Evolutionary conservation across 2,888 invertebrate genomes (phyloP).

Genomic region (Epistrophe eligans): DNA sequence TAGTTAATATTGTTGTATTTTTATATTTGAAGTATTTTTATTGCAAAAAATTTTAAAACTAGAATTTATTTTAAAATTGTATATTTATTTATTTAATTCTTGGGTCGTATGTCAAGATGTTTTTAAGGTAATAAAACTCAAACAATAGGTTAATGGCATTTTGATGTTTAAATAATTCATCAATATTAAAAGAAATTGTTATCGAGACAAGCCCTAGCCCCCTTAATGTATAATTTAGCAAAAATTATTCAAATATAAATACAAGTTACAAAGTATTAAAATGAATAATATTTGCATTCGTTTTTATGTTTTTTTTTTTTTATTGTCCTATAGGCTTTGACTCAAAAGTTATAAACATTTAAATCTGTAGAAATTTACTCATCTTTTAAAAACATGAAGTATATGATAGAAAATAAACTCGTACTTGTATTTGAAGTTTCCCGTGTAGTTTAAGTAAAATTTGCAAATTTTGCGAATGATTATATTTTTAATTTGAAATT

Average conservation of each 20-base stretch:
- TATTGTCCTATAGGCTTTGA: background rate
- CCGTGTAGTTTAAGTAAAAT: too few relatives aligned
- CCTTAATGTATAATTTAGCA: background rate
- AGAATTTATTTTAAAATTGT: conserved; percentile 3
- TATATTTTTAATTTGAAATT: too few relatives aligned
- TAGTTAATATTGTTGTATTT: background rate
- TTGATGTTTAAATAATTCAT: background rate
- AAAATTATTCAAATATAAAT: background rate
- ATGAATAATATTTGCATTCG: background rate
- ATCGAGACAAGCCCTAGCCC: background rate
- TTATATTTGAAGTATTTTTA: background rate
- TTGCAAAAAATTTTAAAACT: background rate
- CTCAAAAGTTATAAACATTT: background rate
- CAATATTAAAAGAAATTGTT: background rate
- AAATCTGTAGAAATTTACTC: too few relatives aligned
- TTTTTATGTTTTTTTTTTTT: background rate
- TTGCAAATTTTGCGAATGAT: too few relatives aligned
- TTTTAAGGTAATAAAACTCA: background rate
- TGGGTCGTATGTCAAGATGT: conserved; percentile 18
- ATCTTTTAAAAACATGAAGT: too few relatives aligned
- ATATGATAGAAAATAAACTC: too few relatives aligned
- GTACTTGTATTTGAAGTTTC: too few relatives aligned
- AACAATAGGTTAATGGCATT: conserved; percentile 22
- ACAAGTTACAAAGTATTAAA: background rate
- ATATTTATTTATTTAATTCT: background rate